Percentiles rank a stretch among this genome's conserved stretches.
Conservation (phyloP, 2,113 vertebrate species). For the Morone saxatilis region DNA sequence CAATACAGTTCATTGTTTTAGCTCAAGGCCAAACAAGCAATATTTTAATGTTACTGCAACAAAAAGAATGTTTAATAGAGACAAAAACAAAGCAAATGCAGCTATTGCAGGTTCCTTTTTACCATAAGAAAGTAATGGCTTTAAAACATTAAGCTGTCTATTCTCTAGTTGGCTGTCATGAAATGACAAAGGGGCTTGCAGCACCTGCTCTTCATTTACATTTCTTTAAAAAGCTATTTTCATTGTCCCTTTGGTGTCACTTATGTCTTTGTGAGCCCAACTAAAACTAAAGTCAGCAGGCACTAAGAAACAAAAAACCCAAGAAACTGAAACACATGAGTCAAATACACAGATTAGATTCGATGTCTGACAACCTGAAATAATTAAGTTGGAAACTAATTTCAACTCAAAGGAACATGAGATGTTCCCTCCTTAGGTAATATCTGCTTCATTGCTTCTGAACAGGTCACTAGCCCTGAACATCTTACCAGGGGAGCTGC, state of each 20-base stretch:
- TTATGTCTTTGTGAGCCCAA: not conserved
- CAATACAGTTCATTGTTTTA: not conserved
- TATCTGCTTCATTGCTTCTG: not conserved
- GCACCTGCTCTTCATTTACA: not conserved
- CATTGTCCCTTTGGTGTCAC: not conserved
- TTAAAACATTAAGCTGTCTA: not conserved
- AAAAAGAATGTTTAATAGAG: not conserved
- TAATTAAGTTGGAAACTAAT: not conserved
- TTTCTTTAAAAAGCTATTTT: not conserved
- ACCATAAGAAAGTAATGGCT: not conserved
- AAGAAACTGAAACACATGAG: not conserved
- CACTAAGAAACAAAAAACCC: not conserved
- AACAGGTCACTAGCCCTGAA: not conserved
- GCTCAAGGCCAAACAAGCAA: not conserved
- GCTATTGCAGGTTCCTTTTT: not conserved
- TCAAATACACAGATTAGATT: not conserved
- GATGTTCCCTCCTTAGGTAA: not conserved
- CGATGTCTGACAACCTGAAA: not conserved
- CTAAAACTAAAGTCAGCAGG: not conserved
- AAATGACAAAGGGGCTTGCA: not conserved
- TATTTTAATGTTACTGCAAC: not conserved
- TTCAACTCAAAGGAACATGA: conserved; percentile 1
- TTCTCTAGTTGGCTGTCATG: not conserved
- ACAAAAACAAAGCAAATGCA: not conserved
- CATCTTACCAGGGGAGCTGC: conserved; percentile 2